A percentile compares a stretch with the other conserved stretches of the same genome.
Conservation (phyloP, 2,113 vertebrate genomes). For the Nibea coibor region DNA sequence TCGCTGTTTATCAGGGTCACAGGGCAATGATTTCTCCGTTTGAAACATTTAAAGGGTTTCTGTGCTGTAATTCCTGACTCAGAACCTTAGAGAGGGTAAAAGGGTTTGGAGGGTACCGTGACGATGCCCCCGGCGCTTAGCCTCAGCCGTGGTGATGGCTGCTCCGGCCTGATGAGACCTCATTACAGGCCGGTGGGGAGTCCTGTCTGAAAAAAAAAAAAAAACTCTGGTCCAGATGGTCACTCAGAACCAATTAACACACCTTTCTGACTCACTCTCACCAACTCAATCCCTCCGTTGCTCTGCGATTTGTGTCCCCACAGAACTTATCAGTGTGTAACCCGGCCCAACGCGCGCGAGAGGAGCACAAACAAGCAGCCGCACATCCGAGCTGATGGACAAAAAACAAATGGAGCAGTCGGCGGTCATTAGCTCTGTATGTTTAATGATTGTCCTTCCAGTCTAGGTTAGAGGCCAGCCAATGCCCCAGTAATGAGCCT, state of each 20-base stretch:
- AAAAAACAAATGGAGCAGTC: slow-evolving; percentile 47
- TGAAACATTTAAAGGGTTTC: background rate
- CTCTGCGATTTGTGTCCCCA: background rate
- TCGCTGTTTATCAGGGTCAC: too few relatives aligned
- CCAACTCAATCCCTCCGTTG: slow-evolving; percentile 9
- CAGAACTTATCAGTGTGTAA: slow-evolving; percentile 2
- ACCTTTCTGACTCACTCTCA: slow-evolving; percentile 45
- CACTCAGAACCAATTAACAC: slow-evolving; percentile 63
- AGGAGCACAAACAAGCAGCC: slow-evolving; percentile 33
- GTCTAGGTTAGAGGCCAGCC: slow-evolving; percentile 46
- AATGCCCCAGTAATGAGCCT: slow-evolving; percentile 48
- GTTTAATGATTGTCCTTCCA: slow-evolving; percentile 56
- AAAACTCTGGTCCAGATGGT: slow-evolving; percentile 52
- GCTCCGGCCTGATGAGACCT: slow-evolving; percentile 48
- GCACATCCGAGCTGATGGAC: background rate
- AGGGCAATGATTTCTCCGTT: background rate
- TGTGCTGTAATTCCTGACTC: slow-evolving; percentile 38
- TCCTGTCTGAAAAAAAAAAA: slow-evolving; percentile 39
- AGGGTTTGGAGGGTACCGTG: slow-evolving; percentile 43
- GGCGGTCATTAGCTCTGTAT: slow-evolving; percentile 54
- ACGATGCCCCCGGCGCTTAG: slow-evolving; percentile 25
- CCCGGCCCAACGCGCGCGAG: background rate
- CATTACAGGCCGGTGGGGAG: slow-evolving; percentile 63
- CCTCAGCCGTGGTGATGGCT: slow-evolving; percentile 28
- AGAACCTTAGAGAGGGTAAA: slow-evolving; percentile 23